Evolutionary conservation across 2,113 vertebrate genomes (phyloP).

Genomic region (Clarias gariepinus): DNA sequence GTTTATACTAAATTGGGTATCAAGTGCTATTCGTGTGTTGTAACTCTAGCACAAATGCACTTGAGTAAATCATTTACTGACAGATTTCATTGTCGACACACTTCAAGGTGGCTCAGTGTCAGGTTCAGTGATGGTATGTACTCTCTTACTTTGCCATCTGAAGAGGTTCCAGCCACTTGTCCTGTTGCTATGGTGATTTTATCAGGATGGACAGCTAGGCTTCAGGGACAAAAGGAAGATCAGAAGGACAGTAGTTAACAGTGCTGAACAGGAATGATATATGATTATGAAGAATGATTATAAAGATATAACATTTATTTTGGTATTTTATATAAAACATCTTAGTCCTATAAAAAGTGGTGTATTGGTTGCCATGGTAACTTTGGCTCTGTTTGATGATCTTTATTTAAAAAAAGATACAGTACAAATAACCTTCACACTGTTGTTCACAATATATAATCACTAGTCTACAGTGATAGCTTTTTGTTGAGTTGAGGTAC

Average conservation of each 20-base stretch:
- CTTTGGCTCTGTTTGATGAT: background rate
- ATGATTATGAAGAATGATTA: conserved; percentile 11
- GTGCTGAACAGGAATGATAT: conserved; percentile 42
- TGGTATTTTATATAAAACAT: background rate
- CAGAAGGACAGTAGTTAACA: conserved; percentile 34
- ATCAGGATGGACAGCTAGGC: conserved; percentile 96
- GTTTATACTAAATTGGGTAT: background rate
- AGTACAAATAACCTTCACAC: background rate
- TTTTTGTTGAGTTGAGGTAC: background rate
- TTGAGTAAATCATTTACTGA: background rate
- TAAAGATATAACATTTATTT: background rate
- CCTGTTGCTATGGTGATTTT: conserved; percentile 99
- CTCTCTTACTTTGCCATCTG: conserved; percentile 92
- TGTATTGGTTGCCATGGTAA: background rate
- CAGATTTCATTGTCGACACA: background rate
- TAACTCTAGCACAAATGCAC: background rate
- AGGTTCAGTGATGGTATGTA: conserved; percentile 5
- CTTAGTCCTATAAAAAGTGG: background rate
- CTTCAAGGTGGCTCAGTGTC: background rate
- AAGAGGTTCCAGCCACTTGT: conserved; percentile 95
- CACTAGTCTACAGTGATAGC: background rate
- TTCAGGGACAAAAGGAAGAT: conserved; percentile 60
- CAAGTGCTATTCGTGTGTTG: background rate
- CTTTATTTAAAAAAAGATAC: background rate
- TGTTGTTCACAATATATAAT: background rate